Evolutionary conservation across 2,113 vertebrate genomes (phyloP).

Genomic region (Lophochroa leadbeateri): DNA sequence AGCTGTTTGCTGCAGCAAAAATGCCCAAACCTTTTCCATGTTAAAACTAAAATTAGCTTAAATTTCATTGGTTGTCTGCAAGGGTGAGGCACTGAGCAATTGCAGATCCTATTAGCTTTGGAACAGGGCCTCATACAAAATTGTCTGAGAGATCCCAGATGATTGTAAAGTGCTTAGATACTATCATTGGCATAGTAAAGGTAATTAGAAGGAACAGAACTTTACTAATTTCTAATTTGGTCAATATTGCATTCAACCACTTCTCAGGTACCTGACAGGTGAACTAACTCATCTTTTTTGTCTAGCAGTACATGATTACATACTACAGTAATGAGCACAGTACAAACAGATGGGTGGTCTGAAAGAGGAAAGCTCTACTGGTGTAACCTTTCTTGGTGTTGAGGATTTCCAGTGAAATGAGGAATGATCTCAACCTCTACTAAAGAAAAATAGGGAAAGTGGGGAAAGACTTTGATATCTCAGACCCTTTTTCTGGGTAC

Average conservation of each 20-base stretch:
- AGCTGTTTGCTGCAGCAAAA: constrained; percentile 9
- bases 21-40: neutral
- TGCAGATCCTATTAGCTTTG: neutral
- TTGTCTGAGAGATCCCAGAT: neutral
- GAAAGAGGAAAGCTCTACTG: neutral
- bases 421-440: neutral
- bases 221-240: neutral
- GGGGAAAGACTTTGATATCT: neutral
- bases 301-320: neutral
- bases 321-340: neutral
- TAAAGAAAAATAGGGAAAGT: neutral
- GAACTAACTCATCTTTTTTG: neutral
- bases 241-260: neutral
- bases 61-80: neutral
- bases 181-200: neutral
- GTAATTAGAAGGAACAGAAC: neutral
- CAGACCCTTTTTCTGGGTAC: neutral
- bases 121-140: neutral
- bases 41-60: neutral
- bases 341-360: neutral
- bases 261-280: neutral
- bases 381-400: neutral
- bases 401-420: neutral
- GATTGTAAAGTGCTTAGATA: constrained; percentile 44
- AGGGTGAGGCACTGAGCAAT: neutral